These are phyloP conservation scores for Danio kyathit DNA, from an alignment of 2,797 vertebrate species.

Conservation along the genomic window DNA sequence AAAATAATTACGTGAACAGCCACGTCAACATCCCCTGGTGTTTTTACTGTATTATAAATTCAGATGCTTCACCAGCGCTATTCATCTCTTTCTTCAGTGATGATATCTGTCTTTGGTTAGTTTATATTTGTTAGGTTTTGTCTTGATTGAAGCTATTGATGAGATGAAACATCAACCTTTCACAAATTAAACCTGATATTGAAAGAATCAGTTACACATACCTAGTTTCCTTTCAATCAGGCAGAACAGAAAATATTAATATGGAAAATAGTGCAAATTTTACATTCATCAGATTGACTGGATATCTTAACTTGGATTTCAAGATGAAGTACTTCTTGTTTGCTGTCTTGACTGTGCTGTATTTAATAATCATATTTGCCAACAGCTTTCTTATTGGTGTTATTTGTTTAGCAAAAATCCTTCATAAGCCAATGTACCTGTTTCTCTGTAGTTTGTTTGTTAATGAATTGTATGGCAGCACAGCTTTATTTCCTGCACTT, in stretches of 20 bases:
- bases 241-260: not conserved
- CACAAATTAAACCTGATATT: too few relatives aligned
- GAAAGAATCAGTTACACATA: not conserved
- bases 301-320: conserved; percentile 52
- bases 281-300: conserved; percentile 59
- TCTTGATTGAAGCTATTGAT: too few relatives aligned
- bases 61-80: not conserved
- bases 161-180: too few relatives aligned
- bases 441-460: conserved; percentile 69
- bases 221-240: not conserved
- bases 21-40: not conserved
- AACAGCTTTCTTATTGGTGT: conserved; percentile 60
- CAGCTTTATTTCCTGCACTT: conserved; percentile 51
- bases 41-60: not conserved
- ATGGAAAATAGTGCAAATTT: conserved; percentile 67
- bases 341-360: conserved; percentile 40
- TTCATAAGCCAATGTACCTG: conserved; percentile 73
- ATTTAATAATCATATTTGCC: conserved; percentile 39
- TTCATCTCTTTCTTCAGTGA: too few relatives aligned
- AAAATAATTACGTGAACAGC: not conserved
- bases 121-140: too few relatives aligned
- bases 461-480: conserved; percentile 66
- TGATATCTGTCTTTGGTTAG: too few relatives aligned
- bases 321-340: conserved; percentile 56
- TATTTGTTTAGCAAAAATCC: conserved; percentile 56